Evolutionary conservation across 2,113 vertebrate species (phyloP).

Genomic region (Mixornis gularis): DNA sequence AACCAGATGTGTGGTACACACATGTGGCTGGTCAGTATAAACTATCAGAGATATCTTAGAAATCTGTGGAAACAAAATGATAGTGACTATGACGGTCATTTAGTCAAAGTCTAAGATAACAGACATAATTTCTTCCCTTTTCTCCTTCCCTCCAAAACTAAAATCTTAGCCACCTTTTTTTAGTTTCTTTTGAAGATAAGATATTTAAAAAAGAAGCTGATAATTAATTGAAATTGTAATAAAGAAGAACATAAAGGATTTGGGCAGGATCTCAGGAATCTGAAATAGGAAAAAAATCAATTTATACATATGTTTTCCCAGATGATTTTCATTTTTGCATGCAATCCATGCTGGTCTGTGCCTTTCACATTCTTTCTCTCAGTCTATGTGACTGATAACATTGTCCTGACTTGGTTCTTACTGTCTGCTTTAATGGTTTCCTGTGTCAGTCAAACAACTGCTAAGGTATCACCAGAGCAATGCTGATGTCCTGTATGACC

Average conservation of each 20-base stretch:
- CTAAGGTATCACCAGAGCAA: background rate
- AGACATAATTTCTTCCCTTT: background rate
- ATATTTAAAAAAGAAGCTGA: background rate
- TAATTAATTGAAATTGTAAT: background rate
- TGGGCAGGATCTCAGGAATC: background rate
- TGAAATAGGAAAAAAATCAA: background rate
- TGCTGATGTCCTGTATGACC: background rate
- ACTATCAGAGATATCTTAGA: background rate
- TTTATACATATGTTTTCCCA: background rate
- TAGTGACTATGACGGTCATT: background rate
- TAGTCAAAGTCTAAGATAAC: background rate
- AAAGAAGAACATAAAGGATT: background rate
- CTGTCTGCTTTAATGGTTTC: background rate
- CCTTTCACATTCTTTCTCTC: background rate
- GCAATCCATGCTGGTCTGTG: background rate
- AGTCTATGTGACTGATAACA: accelerated
- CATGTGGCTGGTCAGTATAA: background rate
- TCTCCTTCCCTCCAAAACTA: background rate
- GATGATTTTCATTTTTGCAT: background rate
- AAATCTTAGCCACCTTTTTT: background rate
- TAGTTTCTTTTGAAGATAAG: background rate
- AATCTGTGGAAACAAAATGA: background rate
- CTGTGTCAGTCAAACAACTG: background rate
- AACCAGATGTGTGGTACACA: background rate
- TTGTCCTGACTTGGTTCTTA: background rate